Evolutionary conservation across 2,888 invertebrate species (phyloP).

Genomic region (Hypsopygia costalis): DNA sequence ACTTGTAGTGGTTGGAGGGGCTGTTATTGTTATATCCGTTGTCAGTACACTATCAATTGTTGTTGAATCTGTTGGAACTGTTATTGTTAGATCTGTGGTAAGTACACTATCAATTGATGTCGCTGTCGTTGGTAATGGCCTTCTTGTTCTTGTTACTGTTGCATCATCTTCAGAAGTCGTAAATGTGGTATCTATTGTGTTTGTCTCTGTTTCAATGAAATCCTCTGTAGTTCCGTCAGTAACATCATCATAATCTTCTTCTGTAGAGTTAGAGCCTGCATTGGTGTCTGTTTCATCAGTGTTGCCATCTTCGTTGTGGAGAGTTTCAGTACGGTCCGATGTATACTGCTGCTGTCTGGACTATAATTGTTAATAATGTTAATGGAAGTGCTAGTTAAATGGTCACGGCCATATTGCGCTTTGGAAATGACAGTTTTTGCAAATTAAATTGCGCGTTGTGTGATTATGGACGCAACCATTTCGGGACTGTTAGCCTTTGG

Average conservation of each 20-base stretch:
- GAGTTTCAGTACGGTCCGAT: background rate
- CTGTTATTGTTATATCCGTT: background rate
- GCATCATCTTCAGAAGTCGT: background rate
- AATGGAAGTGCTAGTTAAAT: slow-evolving; percentile 1
- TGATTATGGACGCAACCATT: no score
- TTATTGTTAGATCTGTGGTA: no score
- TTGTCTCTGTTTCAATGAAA: background rate
- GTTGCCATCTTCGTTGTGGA: background rate
- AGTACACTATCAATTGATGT: background rate
- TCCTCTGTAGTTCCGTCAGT: background rate
- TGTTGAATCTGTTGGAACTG: no score
- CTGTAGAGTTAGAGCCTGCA: no score
- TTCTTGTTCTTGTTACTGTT: background rate
- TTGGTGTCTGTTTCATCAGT: background rate
- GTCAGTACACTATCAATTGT: background rate
- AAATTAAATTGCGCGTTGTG: background rate
- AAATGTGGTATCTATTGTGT: background rate
- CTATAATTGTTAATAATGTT: slow-evolving; percentile 2
- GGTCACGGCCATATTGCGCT: background rate
- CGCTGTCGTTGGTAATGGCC: background rate
- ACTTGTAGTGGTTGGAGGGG: no score
- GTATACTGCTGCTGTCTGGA: background rate
- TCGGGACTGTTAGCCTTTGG: slow-evolving; percentile 1
- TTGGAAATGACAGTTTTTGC: background rate
- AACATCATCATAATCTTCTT: background rate